Evolutionary conservation across 2,797 vertebrate genomes (phyloP).

Genomic region (Morelia viridis): DNA sequence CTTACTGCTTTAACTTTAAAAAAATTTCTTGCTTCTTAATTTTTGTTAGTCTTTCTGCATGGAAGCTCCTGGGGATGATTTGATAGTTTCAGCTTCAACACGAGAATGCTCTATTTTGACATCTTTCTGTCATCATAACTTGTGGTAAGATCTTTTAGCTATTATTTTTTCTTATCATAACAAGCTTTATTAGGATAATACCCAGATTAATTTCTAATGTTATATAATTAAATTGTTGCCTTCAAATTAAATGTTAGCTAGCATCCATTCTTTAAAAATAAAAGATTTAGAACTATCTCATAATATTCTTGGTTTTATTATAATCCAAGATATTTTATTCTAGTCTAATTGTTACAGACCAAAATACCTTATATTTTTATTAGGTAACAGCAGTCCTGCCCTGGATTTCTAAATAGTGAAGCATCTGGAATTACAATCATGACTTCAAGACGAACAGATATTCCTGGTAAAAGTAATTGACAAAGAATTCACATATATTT

Average conservation of each 20-base stretch:
- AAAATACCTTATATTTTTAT: conserved; percentile 61
- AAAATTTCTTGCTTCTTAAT: conserved; percentile 34
- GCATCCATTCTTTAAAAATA: background rate
- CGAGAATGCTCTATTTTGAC: conserved; percentile 58
- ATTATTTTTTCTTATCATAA: background rate
- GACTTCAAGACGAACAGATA: conserved; percentile 71
- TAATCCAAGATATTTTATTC: background rate
- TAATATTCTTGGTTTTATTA: background rate
- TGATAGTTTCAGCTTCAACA: conserved; percentile 49
- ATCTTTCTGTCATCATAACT: conserved; percentile 49
- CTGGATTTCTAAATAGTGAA: conserved; percentile 57
- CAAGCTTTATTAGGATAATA: background rate
- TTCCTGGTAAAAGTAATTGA: conserved; percentile 70
- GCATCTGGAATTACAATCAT: conserved; percentile 60
- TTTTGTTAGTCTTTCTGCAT: conserved; percentile 60
- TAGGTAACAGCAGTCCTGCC: conserved; percentile 61
- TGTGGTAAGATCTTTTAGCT: conserved; percentile 54
- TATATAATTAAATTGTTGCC: background rate
- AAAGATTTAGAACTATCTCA: background rate
- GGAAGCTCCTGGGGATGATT: conserved; percentile 46
- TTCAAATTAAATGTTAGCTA: background rate
- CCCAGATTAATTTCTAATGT: background rate
- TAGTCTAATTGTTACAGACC: conserved; percentile 31
- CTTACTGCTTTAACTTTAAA: background rate
- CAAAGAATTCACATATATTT: background rate